A percentile compares a stretch with the other conserved stretches of the same genome.
These are phyloP conservation scores for Drepanosiphum platanoidis DNA, from an alignment of 2,888 invertebrate species.

Conservation along the genomic window DNA sequence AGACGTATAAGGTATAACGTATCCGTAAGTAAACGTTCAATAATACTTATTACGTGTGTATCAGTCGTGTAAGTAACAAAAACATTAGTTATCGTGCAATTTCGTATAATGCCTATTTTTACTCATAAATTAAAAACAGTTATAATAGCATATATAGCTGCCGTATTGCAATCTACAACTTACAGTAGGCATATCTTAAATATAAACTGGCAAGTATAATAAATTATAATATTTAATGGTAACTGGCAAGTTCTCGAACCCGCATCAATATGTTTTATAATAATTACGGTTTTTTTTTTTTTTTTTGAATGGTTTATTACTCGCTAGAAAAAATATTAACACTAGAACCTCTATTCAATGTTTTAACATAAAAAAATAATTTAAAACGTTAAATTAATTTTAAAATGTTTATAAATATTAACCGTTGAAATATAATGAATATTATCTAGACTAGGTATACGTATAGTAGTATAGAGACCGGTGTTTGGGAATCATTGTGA, in stretches of 20 bases:
- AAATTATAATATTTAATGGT: neutral
- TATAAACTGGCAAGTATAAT: neutral
- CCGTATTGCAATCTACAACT: neutral
- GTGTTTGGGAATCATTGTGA: slow-evolving; percentile 57
- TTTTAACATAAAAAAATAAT: neutral
- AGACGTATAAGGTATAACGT: neutral
- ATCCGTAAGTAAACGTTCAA: neutral
- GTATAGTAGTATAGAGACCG: neutral
- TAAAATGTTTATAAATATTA: neutral
- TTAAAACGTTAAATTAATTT: neutral
- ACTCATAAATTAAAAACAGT: neutral
- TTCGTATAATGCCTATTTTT: neutral
- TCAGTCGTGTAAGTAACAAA: neutral
- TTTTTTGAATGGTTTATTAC: no score
- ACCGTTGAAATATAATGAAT: neutral
- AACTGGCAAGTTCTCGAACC: neutral
- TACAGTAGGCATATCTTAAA: neutral
- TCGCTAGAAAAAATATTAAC: no score
- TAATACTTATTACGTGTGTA: neutral
- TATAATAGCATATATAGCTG: neutral
- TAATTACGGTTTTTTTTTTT: no score
- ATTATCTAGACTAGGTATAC: no score
- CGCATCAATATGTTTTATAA: neutral
- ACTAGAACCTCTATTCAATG: no score
- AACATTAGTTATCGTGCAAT: neutral